Evolutionary conservation across 2,888 invertebrate species (phyloP).

Genomic region (Pristionchus arcanus): DNA sequence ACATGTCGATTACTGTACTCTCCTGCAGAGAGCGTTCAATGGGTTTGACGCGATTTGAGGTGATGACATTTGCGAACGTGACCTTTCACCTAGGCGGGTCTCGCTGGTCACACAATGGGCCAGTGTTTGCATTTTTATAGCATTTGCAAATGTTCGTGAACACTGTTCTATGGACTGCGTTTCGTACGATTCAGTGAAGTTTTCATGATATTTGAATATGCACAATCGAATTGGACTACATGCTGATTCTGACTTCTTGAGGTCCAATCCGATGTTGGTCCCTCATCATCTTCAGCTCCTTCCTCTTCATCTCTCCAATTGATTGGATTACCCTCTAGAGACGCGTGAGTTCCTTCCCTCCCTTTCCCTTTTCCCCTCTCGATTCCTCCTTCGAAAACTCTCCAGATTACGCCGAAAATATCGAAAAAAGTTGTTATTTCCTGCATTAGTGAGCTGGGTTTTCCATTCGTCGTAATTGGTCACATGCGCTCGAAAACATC

Average conservation of each 20-base stretch:
- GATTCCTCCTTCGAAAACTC: constrained; percentile 15
- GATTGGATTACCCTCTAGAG: constrained; percentile 33
- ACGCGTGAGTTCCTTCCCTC: constrained; percentile 86
- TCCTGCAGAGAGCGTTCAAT: not conserved
- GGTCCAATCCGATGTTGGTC: not conserved
- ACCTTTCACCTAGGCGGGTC: not conserved
- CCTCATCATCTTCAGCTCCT: constrained; percentile 42
- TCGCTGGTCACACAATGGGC: not conserved
- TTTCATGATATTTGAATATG: not conserved
- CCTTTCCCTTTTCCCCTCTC: constrained; percentile 12
- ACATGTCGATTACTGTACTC: constrained; percentile 2
- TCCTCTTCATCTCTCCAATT: constrained; percentile 38
- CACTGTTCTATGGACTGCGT: not conserved
- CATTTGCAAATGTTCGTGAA: not conserved
- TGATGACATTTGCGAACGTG: not conserved
- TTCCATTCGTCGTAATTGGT: constrained; percentile 8
- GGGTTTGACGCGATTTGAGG: not conserved
- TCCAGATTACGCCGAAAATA: constrained; percentile 57
- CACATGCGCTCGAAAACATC: constrained; percentile 2
- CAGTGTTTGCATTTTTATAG: too few species aligned
- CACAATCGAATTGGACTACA: not conserved
- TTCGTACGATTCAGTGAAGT: not conserved
- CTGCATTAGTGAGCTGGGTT: constrained; percentile 1
- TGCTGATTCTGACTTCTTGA: not conserved
- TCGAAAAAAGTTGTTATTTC: constrained; percentile 28